Percentiles rank a stretch among this genome's conserved stretches.
These are phyloP conservation scores for Pygoscelis antarcticus DNA, from an alignment of 2,113 vertebrate genomes.

Conservation along the genomic window DNA sequence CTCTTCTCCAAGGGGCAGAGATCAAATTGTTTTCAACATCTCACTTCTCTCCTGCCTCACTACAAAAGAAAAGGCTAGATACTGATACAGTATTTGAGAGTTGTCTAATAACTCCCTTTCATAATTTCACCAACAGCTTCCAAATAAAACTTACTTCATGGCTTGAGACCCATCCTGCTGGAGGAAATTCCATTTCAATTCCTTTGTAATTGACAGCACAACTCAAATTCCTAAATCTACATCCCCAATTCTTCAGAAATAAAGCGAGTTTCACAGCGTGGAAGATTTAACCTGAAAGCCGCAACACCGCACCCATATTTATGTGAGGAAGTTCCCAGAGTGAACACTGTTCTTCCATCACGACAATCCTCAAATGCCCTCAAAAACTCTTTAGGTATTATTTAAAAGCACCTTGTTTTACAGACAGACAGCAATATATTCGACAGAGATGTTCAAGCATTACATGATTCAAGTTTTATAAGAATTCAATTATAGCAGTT, in stretches of 20 bases:
- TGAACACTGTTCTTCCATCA: neutral
- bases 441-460: neutral
- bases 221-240: neutral
- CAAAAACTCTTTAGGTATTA: neutral
- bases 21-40: neutral
- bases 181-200: slow-evolving; percentile 31
- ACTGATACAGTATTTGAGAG: neutral
- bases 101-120: neutral
- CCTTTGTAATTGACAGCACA: neutral
- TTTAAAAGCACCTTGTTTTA: neutral
- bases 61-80: neutral
- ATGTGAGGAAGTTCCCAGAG: neutral
- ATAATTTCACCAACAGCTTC: neutral
- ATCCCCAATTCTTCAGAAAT: neutral
- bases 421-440: neutral
- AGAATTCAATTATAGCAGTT: slow-evolving; percentile 11
- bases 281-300: neutral
- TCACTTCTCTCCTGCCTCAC: neutral
- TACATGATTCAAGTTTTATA: neutral
- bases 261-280: neutral
- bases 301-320: neutral
- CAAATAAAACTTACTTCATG: slow-evolving; percentile 1
- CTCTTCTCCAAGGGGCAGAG: neutral
- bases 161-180: neutral
- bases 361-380: neutral